A percentile compares a stretch with the other conserved stretches of the same genome.
Conservation (phyloP, 1,140 invertebrate genomes). For the Battus philenor region DNA sequence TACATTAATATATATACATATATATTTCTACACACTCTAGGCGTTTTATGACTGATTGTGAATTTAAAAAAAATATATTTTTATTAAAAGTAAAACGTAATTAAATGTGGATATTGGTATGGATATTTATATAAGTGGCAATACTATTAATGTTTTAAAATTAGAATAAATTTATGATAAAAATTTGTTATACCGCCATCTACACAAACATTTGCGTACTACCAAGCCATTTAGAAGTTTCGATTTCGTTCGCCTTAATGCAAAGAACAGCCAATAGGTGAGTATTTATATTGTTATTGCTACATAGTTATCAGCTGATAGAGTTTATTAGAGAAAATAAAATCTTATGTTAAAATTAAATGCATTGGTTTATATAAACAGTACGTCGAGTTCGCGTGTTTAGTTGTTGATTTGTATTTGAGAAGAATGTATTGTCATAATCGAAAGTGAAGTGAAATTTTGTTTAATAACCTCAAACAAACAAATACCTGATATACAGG, state of each 20-base stretch:
- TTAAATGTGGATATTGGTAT: too few relatives aligned
- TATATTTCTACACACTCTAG: too few relatives aligned
- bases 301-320: conserved; percentile 16
- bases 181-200: conserved; percentile 6
- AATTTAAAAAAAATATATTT: too few relatives aligned
- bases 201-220: background rate
- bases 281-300: conserved; percentile 7
- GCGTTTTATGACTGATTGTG: too few relatives aligned
- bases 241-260: background rate
- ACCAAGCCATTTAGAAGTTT: background rate
- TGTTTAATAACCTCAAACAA: conserved; percentile 10
- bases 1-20: too few relatives aligned
- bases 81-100: too few relatives aligned
- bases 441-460: conserved; percentile 1
- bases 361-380: conserved; percentile 8
- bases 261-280: background rate
- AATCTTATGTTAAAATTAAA: conserved; percentile 12
- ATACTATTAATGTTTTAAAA: background rate
- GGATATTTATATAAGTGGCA: too few relatives aligned
- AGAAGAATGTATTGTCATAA: conserved; percentile 1
- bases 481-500: background rate
- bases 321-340: conserved; percentile 7
- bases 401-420: conserved; percentile 8
- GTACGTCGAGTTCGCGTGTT: background rate
- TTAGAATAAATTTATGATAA: background rate